A percentile compares a stretch with the other conserved stretches of the same genome.
phyloP scores from a whole-genome alignment of 2,888 invertebrate species.

The Ephialtes manifestator region DNA sequence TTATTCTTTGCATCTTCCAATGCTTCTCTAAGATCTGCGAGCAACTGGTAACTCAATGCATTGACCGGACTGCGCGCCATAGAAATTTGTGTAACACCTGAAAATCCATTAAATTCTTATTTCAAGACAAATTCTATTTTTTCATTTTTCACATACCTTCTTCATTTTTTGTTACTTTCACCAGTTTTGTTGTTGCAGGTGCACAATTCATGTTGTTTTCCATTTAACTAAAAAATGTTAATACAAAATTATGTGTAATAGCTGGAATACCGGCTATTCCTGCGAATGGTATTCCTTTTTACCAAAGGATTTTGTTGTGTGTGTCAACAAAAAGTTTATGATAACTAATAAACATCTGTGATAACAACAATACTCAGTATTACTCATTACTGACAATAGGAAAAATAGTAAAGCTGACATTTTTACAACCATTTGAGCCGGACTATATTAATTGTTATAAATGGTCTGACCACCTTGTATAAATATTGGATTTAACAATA shows the following conservation, averaged over 20 bases:
- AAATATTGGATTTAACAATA: too few relatives aligned
- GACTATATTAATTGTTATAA: too few relatives aligned
- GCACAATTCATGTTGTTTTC: neutral
- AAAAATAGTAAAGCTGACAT: too few relatives aligned
- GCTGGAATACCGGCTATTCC: too few relatives aligned
- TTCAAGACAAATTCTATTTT: neutral
- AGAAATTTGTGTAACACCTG: conserved; percentile 91
- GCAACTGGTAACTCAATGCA: conserved; percentile 91
- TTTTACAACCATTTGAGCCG: too few relatives aligned
- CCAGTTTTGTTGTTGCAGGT: conserved; percentile 84
- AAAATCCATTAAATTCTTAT: conserved; percentile 12
- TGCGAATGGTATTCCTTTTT: too few relatives aligned
- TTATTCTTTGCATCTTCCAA: conserved; percentile 90
- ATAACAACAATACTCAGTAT: too few relatives aligned
- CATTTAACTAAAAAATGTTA: neutral
- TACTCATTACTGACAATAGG: too few relatives aligned
- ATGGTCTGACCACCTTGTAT: too few relatives aligned
- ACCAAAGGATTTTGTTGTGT: neutral
- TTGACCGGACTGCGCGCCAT: conserved; percentile 94
- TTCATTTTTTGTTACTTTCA: conserved; percentile 88
- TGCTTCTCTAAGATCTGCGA: conserved; percentile 89
- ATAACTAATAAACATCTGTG: too few relatives aligned
- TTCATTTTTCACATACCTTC: conserved; percentile 82
- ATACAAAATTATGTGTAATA: neutral
- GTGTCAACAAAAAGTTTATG: too few relatives aligned